These are phyloP conservation scores for Apodemia mormo DNA, from an alignment of 2,888 invertebrate genomes.

Conservation along the genomic window DNA sequence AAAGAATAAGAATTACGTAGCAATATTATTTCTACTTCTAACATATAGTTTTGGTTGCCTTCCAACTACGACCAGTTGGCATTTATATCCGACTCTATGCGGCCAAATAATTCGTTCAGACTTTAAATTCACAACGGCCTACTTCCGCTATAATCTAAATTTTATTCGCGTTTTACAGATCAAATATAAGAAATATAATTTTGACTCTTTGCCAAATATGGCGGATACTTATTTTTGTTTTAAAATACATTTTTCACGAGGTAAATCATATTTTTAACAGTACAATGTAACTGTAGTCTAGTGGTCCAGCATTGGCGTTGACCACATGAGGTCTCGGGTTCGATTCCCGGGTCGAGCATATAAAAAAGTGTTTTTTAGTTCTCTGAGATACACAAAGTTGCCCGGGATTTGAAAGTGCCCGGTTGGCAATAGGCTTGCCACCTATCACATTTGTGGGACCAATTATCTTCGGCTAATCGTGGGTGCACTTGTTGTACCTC, in stretches of 20 bases:
- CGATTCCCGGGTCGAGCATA: too few species aligned
- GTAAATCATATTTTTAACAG: background rate
- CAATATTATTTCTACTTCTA: background rate
- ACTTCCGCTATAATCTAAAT: conserved; percentile 11
- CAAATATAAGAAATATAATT: background rate
- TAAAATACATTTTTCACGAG: background rate
- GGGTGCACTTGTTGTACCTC: too few species aligned
- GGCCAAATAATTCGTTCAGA: background rate
- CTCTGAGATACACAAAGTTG: too few species aligned
- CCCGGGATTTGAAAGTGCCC: too few species aligned
- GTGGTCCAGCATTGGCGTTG: too few species aligned
- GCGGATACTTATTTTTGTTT: background rate
- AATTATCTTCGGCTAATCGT: too few species aligned
- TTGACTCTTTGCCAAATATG: background rate
- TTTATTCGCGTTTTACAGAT: background rate
- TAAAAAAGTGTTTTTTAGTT: too few species aligned
- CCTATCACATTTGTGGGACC: too few species aligned
- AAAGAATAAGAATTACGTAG: too few species aligned
- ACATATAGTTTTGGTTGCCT: background rate
- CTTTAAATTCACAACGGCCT: conserved; percentile 13
- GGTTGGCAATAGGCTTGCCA: too few species aligned
- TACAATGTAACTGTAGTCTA: too few species aligned
- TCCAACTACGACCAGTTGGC: conserved; percentile 5
- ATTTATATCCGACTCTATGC: background rate
- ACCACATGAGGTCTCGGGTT: too few species aligned